Conservation (phyloP, 2,888 invertebrate species). For the Metacarcinus magister region DNA sequence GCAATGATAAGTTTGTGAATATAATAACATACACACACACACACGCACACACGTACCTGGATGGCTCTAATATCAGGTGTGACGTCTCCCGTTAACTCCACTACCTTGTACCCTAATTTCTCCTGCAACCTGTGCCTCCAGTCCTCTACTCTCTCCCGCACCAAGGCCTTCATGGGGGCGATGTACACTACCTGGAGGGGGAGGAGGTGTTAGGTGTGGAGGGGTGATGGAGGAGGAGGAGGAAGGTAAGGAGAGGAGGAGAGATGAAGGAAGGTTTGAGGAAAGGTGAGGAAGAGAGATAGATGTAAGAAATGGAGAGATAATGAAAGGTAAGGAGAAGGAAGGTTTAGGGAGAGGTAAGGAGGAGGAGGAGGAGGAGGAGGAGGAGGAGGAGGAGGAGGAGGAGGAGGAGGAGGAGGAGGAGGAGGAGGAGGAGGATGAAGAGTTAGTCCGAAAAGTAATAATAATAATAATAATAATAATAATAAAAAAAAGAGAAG, state of each 20-base stretch:
- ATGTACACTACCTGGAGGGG: conserved; percentile 94
- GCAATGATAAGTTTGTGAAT: not conserved
- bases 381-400: not conserved
- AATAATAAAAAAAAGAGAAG: not conserved
- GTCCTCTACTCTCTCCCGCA: conserved; percentile 97
- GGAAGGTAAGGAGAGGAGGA: not conserved
- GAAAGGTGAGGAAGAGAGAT: too few relatives aligned
- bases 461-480: too few relatives aligned
- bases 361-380: not conserved
- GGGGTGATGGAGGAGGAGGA: not conserved
- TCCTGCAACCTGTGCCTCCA: conserved; percentile 93
- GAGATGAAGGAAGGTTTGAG: too few relatives aligned
- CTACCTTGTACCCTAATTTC: conserved; percentile 90
- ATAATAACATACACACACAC: not conserved
- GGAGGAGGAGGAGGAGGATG: not conserved
- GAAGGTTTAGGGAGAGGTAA: not conserved
- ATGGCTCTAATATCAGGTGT: conserved; percentile 94
- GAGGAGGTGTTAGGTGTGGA: not conserved
- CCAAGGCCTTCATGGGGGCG: conserved; percentile 98
- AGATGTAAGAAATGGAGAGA: not conserved
- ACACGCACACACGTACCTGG: conserved; percentile 84
- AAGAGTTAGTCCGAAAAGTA: not conserved
- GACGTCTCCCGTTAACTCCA: conserved; percentile 97
- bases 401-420: not conserved
- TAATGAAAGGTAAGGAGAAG: not conserved